These are phyloP conservation scores for Oscheius sp. DNA, from an alignment of 2,888 invertebrate species.

Conservation along the genomic window DNA sequence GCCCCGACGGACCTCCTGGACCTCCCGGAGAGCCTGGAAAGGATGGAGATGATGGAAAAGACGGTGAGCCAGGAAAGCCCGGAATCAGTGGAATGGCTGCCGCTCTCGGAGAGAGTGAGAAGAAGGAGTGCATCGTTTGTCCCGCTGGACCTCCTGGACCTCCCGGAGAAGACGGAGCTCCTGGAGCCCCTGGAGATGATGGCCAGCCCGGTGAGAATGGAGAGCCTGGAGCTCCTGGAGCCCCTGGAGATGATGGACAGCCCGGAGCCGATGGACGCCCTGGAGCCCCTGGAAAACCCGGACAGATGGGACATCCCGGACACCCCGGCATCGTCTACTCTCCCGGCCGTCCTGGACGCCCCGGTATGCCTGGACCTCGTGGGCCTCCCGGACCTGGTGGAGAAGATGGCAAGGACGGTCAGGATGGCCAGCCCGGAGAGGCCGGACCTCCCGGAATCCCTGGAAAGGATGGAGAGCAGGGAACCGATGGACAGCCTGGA, in stretches of 20 bases:
- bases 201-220: slow-evolving; percentile 26
- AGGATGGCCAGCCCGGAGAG: slow-evolving; percentile 25
- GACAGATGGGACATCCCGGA: slow-evolving; percentile 32
- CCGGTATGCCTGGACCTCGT: slow-evolving; percentile 32
- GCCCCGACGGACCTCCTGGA: slow-evolving; percentile 31
- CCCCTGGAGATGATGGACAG: slow-evolving; percentile 23
- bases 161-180: slow-evolving; percentile 23
- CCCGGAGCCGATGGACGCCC: slow-evolving; percentile 26
- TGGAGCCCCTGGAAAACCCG: slow-evolving; percentile 20
- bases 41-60: slow-evolving; percentile 21
- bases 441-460: slow-evolving; percentile 28
- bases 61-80: slow-evolving; percentile 31
- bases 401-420: slow-evolving; percentile 26
- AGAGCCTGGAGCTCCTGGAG: slow-evolving; percentile 21
- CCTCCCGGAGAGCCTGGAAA: slow-evolving; percentile 34
- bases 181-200: slow-evolving; percentile 31
- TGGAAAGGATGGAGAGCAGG: slow-evolving; percentile 31
- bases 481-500: slow-evolving; percentile 31
- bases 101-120: slow-evolving; percentile 7
- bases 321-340: slow-evolving; percentile 27
- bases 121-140: slow-evolving; percentile 30
- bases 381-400: slow-evolving; percentile 25
- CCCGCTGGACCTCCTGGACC: slow-evolving; percentile 32
- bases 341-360: slow-evolving; percentile 20
- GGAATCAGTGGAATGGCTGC: slow-evolving; percentile 12